Evolutionary conservation across 2,797 vertebrate species (phyloP).

Genomic region (Pyrrhura leucotis): DNA sequence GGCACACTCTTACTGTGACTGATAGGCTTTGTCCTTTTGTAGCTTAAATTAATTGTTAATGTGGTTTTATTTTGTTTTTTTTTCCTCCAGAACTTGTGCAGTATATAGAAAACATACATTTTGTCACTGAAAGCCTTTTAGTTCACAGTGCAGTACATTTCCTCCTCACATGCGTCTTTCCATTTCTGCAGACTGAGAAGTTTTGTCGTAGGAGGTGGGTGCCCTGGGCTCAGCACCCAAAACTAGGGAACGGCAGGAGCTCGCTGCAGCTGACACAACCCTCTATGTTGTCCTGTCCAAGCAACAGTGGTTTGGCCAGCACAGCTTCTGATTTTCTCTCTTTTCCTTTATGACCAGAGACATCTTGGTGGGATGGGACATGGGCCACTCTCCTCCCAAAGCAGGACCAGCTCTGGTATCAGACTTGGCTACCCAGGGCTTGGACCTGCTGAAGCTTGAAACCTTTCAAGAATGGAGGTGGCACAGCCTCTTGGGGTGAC

Average conservation of each 20-base stretch:
- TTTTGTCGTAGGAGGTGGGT: not conserved
- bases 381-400: not conserved
- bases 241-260: not conserved
- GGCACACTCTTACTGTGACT: not conserved
- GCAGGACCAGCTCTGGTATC: not conserved
- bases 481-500: accelerated
- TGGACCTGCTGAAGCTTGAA: not conserved
- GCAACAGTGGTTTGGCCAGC: accelerated
- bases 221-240: not conserved
- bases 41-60: not conserved
- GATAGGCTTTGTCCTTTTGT: not conserved
- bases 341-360: not conserved
- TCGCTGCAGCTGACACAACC: accelerated
- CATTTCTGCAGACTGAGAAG: not conserved
- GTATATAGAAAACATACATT: not conserved
- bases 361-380: not conserved
- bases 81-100: not conserved
- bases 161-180: not conserved
- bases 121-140: not conserved
- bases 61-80: not conserved
- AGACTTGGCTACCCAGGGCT: not conserved
- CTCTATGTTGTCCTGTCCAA: not conserved
- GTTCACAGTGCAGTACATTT: not conserved
- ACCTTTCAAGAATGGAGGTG: not conserved
- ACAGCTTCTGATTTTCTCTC: not conserved